Percentiles rank a stretch among this genome's conserved stretches.
These are phyloP conservation scores for Limosa lapponica DNA, from an alignment of 2,797 vertebrate species.

Conservation along the genomic window DNA sequence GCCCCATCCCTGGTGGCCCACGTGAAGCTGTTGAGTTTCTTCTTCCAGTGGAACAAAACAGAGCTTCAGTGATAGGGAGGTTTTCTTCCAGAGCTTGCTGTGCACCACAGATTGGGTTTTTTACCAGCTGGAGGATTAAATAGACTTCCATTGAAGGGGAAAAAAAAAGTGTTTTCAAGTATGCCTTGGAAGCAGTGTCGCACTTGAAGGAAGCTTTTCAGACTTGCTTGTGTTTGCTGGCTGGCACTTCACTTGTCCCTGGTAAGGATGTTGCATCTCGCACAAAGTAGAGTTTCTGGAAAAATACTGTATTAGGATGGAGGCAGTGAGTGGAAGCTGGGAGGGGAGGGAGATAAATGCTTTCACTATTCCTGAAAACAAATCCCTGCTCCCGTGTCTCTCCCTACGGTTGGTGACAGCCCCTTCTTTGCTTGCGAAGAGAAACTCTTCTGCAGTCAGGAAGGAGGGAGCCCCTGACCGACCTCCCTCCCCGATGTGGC, in stretches of 20 bases:
- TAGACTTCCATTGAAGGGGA: neutral
- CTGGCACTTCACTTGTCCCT: neutral
- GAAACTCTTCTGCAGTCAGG: neutral
- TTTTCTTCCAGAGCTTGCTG: slow-evolving; percentile 30
- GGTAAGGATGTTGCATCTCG: neutral
- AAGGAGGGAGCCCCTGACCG: neutral
- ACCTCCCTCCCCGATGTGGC: rapidly evolving
- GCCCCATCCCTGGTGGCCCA: neutral
- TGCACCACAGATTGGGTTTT: neutral
- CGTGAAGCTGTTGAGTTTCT: neutral
- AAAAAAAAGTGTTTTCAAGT: neutral
- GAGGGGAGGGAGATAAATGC: neutral
- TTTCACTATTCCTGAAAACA: neutral
- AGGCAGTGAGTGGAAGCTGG: neutral
- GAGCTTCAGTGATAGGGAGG: neutral
- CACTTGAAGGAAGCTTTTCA: slow-evolving; percentile 23
- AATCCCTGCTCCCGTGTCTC: neutral
- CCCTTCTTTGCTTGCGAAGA: neutral
- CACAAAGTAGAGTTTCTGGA: neutral
- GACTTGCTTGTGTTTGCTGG: slow-evolving; percentile 34
- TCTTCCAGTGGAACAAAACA: neutral
- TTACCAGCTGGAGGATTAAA: slow-evolving; percentile 49
- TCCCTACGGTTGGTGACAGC: neutral
- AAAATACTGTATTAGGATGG: neutral
- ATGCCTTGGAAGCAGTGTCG: neutral